Percentiles rank a stretch among this genome's conserved stretches.
Conservation (phyloP, 2,797 vertebrate genomes). For the Allobates femoralis region DNA sequence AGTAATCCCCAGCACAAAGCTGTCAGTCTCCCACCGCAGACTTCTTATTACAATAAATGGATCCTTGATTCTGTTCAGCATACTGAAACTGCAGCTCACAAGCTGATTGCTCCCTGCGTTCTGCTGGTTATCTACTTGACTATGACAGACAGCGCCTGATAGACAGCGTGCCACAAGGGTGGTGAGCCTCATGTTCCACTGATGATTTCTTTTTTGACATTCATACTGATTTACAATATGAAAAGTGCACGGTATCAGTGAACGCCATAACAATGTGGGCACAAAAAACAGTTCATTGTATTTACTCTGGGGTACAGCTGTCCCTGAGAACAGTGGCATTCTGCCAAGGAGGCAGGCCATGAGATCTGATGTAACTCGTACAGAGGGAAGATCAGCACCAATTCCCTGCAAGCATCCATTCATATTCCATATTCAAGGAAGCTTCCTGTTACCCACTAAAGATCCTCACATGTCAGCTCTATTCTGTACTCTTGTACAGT, state of each 20-base stretch:
- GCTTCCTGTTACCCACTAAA: neutral
- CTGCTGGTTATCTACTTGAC: conserved; percentile 33
- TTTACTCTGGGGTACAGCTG: neutral
- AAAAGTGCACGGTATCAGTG: neutral
- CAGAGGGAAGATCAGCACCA: neutral
- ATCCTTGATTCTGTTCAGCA: conserved; percentile 14
- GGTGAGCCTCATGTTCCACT: neutral
- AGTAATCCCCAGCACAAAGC: conserved; percentile 24
- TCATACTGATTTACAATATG: neutral
- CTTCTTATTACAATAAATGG: conserved; percentile 37
- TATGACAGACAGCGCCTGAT: conserved; percentile 30
- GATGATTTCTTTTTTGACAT: neutral
- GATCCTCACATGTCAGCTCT: neutral
- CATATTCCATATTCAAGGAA: neutral
- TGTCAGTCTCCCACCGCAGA: conserved; percentile 13
- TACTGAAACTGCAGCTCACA: neutral
- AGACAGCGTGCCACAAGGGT: conserved; percentile 3
- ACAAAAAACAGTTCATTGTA: neutral
- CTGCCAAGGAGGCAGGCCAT: neutral
- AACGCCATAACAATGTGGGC: neutral
- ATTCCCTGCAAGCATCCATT: neutral
- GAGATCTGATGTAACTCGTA: neutral
- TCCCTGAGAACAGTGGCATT: neutral
- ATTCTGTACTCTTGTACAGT: neutral
- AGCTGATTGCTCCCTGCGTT: conserved; percentile 20